Evolutionary conservation across 2,797 vertebrate genomes (phyloP).

Genomic region (Ptychobarbus kaznakovi): DNA sequence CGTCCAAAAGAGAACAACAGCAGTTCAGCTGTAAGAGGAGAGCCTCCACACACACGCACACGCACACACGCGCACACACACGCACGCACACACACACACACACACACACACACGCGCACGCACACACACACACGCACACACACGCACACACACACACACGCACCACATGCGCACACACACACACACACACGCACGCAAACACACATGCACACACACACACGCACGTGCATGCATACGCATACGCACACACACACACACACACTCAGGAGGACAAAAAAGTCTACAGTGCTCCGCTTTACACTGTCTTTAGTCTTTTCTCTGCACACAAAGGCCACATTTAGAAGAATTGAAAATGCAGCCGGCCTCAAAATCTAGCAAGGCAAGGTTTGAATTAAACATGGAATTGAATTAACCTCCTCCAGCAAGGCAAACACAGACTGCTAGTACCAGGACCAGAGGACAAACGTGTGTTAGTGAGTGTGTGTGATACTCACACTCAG

Average conservation of each 20-base stretch:
- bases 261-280: slow-evolving; percentile 21
- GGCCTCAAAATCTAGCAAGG: slow-evolving; percentile 34
- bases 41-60: slow-evolving; percentile 13
- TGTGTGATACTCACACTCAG: slow-evolving; percentile 31
- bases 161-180: slow-evolving; percentile 21
- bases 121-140: slow-evolving; percentile 24
- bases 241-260: slow-evolving; percentile 25
- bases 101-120: slow-evolving; percentile 21
- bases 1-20: slow-evolving; percentile 29
- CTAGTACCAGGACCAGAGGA: slow-evolving; percentile 31
- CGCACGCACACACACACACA: slow-evolving; percentile 24
- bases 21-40: slow-evolving; percentile 33
- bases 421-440: slow-evolving; percentile 47
- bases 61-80: slow-evolving; percentile 11
- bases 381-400: slow-evolving; percentile 57
- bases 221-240: too few relatives aligned
- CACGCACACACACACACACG: slow-evolving; percentile 23
- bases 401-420: slow-evolving; percentile 54
- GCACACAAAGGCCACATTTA: slow-evolving; percentile 51
- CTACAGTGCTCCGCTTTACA: slow-evolving; percentile 34
- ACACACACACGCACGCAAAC: slow-evolving; percentile 10
- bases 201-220: slow-evolving; percentile 31
- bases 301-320: slow-evolving; percentile 38
- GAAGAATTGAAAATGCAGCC: slow-evolving; percentile 37
- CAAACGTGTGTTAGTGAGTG: slow-evolving; percentile 20